Evolutionary conservation across 2,888 invertebrate genomes (phyloP).

Genomic region (Meiosimyza decipiens): DNA sequence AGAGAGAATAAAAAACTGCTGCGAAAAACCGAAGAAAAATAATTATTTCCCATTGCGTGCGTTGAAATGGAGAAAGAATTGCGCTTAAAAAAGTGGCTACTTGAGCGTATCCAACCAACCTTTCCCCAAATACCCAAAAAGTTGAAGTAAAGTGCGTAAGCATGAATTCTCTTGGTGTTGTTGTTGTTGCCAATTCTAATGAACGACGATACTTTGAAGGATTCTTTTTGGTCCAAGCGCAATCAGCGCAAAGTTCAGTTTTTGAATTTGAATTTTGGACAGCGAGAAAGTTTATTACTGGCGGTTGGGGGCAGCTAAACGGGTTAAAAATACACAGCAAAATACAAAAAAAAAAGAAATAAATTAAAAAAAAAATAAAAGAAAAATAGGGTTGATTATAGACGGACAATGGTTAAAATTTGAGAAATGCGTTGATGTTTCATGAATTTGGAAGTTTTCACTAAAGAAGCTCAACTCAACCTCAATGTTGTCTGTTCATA

Average conservation of each 20-base stretch:
- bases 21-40: conserved; percentile 18
- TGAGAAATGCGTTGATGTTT: not conserved
- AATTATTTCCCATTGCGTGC: conserved; percentile 14
- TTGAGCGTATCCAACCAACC: too few species aligned
- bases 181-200: conserved; percentile 13
- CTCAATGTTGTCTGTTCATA: conserved; percentile 20
- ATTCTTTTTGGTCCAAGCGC: conserved; percentile 9
- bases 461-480: not conserved
- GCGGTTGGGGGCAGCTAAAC: not conserved
- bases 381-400: conserved; percentile 18
- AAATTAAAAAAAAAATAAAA: not conserved
- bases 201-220: not conserved
- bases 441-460: not conserved
- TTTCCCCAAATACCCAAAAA: too few species aligned
- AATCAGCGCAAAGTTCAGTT: conserved; percentile 3
- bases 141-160: conserved; percentile 14
- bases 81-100: not conserved
- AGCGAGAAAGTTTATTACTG: not conserved
- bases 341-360: not conserved
- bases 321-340: not conserved
- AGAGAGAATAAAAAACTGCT: conserved; percentile 14
- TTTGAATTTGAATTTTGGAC: conserved; percentile 14
- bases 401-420: not conserved
- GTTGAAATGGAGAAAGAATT: not conserved
- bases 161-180: conserved; percentile 22